Base-by-base conservation (phyloP, 1,140 invertebrate genomes). In the Neodiprion lecontei region DNA sequence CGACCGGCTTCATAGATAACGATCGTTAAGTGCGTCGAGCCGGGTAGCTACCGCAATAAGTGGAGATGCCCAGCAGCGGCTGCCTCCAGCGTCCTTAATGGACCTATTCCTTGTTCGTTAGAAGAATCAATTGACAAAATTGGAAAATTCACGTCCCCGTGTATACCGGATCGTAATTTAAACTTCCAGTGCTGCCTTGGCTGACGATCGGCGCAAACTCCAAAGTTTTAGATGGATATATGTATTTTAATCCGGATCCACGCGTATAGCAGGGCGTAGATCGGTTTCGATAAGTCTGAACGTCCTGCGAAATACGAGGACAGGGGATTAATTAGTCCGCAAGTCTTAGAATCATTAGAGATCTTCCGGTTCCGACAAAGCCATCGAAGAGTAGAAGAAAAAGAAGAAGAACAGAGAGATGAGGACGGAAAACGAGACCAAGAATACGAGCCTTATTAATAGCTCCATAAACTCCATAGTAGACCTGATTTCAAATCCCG, bases 291-390 rank as follows among this genome's bases (percentile, higher is more conserved):
- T 3, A 40, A 40, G 28, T 5, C 28, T 40, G 28, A 40, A 2
- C 28, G 28, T 40, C 28, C 1, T 40, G 28, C 28, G 28, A 40
- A 40, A 40, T 40, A 40, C 28, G 28, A 40, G 28, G 53, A 0
- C n/a, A 17, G 53, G n/a, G 53, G 9, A 61, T 61, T 61, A 61
- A 61, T 61, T 61, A 61, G 53, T 61, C 53, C 9, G 53, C 53
- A 61, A 61, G n/a, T 61, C 53, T 17, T 61, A 61, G 53, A 61
- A 61, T 61, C 53, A 61, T 61, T 61, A 61, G 53, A 61, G 53
- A 61, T 61, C 53, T 61, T 61, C 53, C 53, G 53, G 53, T 61
- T 61, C 53, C 53, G 53, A 61, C 53, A 61, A 61, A 61, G 53
- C 53, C 53, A 17, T 61, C 53, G 0, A 61, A 40, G 28, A 40